Evolutionary conservation across 2,113 vertebrate species (phyloP).

Genomic region (Ariopsis seemanni): DNA sequence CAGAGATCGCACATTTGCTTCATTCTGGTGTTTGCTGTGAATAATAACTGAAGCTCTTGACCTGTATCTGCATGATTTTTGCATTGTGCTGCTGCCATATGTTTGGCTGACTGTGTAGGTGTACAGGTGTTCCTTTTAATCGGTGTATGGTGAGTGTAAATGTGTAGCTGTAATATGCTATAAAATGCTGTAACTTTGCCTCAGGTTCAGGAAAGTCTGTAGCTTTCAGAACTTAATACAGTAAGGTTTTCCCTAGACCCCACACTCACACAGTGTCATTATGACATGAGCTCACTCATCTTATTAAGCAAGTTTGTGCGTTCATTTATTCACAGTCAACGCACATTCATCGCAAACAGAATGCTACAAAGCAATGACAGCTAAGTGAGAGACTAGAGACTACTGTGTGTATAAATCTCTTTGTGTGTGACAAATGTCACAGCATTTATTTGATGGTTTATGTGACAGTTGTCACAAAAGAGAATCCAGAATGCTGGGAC

Average conservation of each 20-base stretch:
- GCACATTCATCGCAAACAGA: not conserved
- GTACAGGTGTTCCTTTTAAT: too few species aligned
- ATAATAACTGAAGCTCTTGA: too few species aligned
- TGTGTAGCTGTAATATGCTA: not conserved
- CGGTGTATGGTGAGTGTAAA: too few species aligned
- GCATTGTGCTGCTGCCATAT: too few species aligned
- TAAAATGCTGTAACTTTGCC: not conserved
- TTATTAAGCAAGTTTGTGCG: constrained; percentile 22
- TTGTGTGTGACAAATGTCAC: not conserved
- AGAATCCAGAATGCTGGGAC: not conserved
- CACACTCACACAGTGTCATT: constrained; percentile 15
- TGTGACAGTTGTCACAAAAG: not conserved
- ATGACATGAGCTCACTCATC: constrained; percentile 13
- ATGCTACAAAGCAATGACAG: constrained; percentile 8
- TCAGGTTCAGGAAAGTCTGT: not conserved
- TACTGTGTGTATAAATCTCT: not conserved
- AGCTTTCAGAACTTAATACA: not conserved
- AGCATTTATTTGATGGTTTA: not conserved
- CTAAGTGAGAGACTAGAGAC: not conserved
- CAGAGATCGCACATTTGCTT: too few species aligned
- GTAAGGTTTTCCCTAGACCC: not conserved
- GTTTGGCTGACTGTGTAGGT: too few species aligned
- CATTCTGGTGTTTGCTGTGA: too few species aligned
- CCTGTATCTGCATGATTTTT: too few species aligned
- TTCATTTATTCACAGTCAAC: not conserved